Percentiles rank a stretch among this genome's conserved stretches.
Conservation (phyloP, 2,797 vertebrate species). For the Spinus olivaceus region DNA sequence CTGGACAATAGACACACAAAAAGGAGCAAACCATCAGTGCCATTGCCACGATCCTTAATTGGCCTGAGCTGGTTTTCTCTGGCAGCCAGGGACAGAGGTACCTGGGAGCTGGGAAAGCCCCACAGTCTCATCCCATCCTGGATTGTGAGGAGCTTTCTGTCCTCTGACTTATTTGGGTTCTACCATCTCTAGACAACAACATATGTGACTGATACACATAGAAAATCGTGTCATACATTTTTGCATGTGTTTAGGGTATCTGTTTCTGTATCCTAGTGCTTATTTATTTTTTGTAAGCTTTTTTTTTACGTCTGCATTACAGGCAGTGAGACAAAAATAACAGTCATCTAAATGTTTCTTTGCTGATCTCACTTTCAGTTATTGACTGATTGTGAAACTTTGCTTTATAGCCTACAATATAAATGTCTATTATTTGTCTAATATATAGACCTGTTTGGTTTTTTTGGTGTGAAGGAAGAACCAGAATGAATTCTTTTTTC, state of each 20-base stretch:
- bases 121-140: accelerated
- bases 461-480: not conserved
- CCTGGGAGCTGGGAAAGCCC: not conserved
- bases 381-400: not conserved
- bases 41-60: not conserved
- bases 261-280: not conserved
- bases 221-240: not conserved
- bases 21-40: not conserved
- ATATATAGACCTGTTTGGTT: not conserved
- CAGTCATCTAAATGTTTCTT: not conserved
- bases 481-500: not conserved
- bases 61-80: not conserved
- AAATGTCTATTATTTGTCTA: not conserved
- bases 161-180: not conserved
- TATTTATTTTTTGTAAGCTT: not conserved
- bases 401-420: not conserved
- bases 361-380: not conserved
- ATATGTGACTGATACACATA: not conserved
- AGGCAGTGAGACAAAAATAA: not conserved
- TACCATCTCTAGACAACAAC: not conserved
- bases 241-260: not conserved
- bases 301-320: not conserved
- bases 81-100: not conserved
- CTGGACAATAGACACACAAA: not conserved
- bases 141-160: not conserved